Evolutionary conservation across 1,140 invertebrate genomes (phyloP).

Genomic region (Philotrypesis tridentata): DNA sequence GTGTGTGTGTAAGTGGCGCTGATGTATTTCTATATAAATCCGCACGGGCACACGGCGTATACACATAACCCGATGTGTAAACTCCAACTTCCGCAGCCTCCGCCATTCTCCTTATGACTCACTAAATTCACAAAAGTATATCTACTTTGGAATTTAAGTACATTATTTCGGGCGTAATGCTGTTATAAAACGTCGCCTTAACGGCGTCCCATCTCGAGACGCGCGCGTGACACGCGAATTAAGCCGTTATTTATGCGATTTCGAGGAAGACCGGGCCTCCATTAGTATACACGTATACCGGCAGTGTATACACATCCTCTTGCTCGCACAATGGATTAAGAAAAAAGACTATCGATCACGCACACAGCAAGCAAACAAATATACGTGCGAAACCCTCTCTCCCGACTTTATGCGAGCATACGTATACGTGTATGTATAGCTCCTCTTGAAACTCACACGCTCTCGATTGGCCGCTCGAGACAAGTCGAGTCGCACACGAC

Average conservation of each 20-base stretch:
- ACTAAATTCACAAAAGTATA: neutral
- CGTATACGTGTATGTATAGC: too few relatives aligned
- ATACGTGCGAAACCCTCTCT: neutral
- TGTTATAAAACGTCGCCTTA: neutral
- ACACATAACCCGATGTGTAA: too few relatives aligned
- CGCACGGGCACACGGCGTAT: too few relatives aligned
- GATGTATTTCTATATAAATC: neutral
- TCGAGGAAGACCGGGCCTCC: too few relatives aligned
- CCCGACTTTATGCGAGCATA: too few relatives aligned
- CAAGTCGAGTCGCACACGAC: neutral
- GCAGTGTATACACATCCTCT: too few relatives aligned
- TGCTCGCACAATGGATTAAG: too few relatives aligned
- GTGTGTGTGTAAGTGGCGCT: too few relatives aligned
- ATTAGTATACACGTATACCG: too few relatives aligned
- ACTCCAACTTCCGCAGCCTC: too few relatives aligned
- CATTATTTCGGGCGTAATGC: neutral
- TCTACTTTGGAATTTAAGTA: neutral
- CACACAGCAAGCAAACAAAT: neutral
- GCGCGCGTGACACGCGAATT: neutral
- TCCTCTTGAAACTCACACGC: neutral
- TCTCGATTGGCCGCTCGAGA: neutral
- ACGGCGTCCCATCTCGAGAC: too few relatives aligned
- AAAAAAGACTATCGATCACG: neutral
- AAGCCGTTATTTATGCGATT: neutral
- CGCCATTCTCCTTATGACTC: neutral